Percentiles rank a stretch among this genome's conserved stretches.
Conservation (phyloP, 2,113 vertebrate species). For the Sardina pilchardus region DNA sequence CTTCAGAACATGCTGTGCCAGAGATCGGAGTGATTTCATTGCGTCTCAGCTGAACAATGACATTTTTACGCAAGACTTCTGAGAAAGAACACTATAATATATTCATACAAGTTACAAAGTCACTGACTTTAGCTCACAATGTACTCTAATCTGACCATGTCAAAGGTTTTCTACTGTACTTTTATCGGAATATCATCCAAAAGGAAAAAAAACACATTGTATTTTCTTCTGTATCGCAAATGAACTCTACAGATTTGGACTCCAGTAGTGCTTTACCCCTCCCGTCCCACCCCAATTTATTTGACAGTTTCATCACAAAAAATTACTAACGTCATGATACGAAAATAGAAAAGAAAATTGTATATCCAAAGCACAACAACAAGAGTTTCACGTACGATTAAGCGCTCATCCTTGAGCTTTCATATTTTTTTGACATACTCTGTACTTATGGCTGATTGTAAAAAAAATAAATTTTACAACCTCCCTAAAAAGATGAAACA, state of each 20-base stretch:
- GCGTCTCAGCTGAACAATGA: not conserved
- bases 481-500: constrained; percentile 50
- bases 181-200: constrained; percentile 17
- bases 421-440: constrained; percentile 73
- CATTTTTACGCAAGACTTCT: not conserved
- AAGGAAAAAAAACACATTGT: not conserved
- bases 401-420: constrained; percentile 51
- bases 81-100: constrained; percentile 4
- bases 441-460: constrained; percentile 75
- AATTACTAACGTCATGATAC: constrained; percentile 24
- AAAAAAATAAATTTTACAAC: constrained; percentile 57
- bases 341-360: constrained; percentile 22
- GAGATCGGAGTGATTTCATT: not conserved
- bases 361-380: constrained; percentile 22
- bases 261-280: not conserved
- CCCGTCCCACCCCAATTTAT: constrained; percentile 64
- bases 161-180: constrained; percentile 16
- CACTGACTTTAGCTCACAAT: not conserved
- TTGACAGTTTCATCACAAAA: constrained; percentile 57
- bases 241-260: constrained; percentile 73
- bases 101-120: constrained; percentile 9
- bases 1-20: not conserved
- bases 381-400: constrained; percentile 55
- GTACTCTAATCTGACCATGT: not conserved
- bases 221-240: constrained; percentile 44